Evolutionary conservation across 2,113 vertebrate species (phyloP), one percentile per base, ranked within the genome.

Genomic region (Shinisaurus crocodilurus): DNA sequence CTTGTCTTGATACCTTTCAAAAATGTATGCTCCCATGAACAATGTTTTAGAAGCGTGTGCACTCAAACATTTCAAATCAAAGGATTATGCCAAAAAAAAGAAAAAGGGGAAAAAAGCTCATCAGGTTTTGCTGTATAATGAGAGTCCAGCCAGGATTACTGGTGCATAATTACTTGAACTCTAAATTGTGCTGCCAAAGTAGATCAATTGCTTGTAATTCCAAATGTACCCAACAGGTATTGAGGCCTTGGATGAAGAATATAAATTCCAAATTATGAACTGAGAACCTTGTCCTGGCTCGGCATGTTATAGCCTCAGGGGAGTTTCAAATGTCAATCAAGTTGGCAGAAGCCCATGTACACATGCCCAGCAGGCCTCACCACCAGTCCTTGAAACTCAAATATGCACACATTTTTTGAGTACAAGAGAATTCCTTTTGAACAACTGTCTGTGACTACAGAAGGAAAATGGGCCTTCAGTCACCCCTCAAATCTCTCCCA

Each of bases 161-260:
- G 2, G 1, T 86, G n/a, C 13, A 65, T 82, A 40, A 13, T 80
- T 85, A 76, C 40, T 88, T 8, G 34, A 83, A 12, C 6, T 91
- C 1, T 90, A 88, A 89, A 92, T 79, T 40, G 80, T 43, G 69
- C 10, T 86, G n/a, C 16, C 86, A 69, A 91, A 75, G 0, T 86
- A 75, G 85, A 92, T 90, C 10, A 32, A 20, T n/a, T 90, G 10
- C 50, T 94, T 67, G 63, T 91, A 92, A 85, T 92, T 92, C 93
- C 2, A 95, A 94, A 92, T 80, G 32, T 32, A 90, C 50, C 40
- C 37, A 85, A 91, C 45, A 6, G 2, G 60, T 92, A 88, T 3
- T 76, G 57, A 94, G 89, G 2, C 2, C 5, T 6, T 90, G 25
- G 75, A 34, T 85, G 70, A 94, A 90, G 37, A 92, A 88, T 92